Base-by-base conservation (phyloP, 2,888 invertebrate species). In the Pheosia tremula region DNA sequence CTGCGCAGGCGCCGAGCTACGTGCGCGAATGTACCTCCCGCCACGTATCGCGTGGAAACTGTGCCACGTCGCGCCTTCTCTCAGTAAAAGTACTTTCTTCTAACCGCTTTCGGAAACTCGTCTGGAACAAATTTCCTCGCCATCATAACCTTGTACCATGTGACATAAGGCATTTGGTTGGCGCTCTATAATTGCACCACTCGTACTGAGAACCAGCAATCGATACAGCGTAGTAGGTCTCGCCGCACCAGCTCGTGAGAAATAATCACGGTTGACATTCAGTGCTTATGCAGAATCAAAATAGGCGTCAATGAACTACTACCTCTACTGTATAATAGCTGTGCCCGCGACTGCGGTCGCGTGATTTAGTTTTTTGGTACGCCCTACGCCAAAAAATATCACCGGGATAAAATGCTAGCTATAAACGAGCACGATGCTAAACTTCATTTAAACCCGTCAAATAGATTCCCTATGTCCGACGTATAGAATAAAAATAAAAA, bases 21-120 rank as follows among this genome's bases (percentile, higher is more conserved):
- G 60, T 74, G 70, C 69, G 67, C 74, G 62, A 67, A 69, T 63
- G 72, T 72, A 71, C 72, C 71, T 67, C 68, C 70, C 66, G 66
- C 74, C 66, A 72, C 72, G 66, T 75, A 75, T 77, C 78, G 79
- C 90, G 90, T 92, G 91, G 93, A 92, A 93, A 93, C 93, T 92
- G 86, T 91, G 93, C 83, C 93, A 90, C 83, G 78, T 82, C 84
- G 83, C 80, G 82, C 84, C 83, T 85, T 86, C 90, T 89, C 87
- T 83, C 79, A 92, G 92, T 91, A 93, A 93, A 93, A 93, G 92
- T 91, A 91, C 92, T 93, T 93, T 93, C 93, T 91, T 93, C 89
- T 79, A 84, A 85, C 90, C 90, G 90, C 90, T 91, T 92, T 92
- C 91, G 86, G 90, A 93, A 92, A 91, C 89, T 85, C 79, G 91